Evolutionary conservation across 1,140 invertebrate genomes (phyloP).

Genomic region (Drosophila tani): DNA sequence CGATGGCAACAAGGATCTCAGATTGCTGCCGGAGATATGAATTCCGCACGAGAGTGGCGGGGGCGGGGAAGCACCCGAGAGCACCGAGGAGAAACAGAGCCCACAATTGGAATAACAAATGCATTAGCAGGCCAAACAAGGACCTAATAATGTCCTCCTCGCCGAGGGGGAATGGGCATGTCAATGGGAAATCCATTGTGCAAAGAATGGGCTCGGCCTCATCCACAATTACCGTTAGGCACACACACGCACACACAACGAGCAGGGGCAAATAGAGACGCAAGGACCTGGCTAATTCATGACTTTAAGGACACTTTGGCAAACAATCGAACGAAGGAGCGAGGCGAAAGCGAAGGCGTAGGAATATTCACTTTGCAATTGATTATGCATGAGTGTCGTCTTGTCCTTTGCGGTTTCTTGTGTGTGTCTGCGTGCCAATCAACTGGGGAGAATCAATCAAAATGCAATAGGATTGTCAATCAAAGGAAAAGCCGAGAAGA

Average conservation of each 20-base stretch:
- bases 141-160: slow-evolving; percentile 45
- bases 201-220: slow-evolving; percentile 25
- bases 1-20: slow-evolving; percentile 53
- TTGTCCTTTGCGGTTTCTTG: slow-evolving; percentile 25
- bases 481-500: slow-evolving; percentile 27
- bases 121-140: slow-evolving; percentile 56
- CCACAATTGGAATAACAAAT: slow-evolving; percentile 48
- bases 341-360: slow-evolving; percentile 48
- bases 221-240: slow-evolving; percentile 73
- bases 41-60: slow-evolving; percentile 5
- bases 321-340: slow-evolving; percentile 59
- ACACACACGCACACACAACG: slow-evolving; percentile 21
- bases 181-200: slow-evolving; percentile 37
- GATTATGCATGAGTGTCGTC: slow-evolving; percentile 67
- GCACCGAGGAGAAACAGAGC: neutral
- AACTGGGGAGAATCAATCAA: slow-evolving; percentile 73
- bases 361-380: slow-evolving; percentile 59
- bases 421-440: slow-evolving; percentile 56
- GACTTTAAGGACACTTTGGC: slow-evolving; percentile 70
- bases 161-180: slow-evolving; percentile 1
- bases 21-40: slow-evolving; percentile 57
- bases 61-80: neutral
- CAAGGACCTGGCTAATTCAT: slow-evolving; percentile 70
- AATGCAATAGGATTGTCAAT: slow-evolving; percentile 74
- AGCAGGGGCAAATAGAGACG: slow-evolving; percentile 50